These are phyloP conservation scores for Chrysopa pallens DNA, from an alignment of 1,140 invertebrate species.

Conservation along the genomic window DNA sequence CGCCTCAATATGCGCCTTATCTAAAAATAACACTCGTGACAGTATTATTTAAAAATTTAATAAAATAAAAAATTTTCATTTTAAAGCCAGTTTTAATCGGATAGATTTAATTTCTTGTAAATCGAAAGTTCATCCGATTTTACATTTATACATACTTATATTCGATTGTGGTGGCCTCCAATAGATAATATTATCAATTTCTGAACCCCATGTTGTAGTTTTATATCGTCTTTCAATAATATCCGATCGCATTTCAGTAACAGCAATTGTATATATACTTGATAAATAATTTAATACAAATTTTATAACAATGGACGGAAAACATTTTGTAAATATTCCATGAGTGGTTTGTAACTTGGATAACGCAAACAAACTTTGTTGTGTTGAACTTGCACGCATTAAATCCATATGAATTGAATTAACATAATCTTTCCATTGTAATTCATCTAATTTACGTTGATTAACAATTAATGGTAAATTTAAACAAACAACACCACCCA, in stretches of 20 bases:
- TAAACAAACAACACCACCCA: slow-evolving; percentile 24
- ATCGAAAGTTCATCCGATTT: too few species aligned
- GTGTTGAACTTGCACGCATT: slow-evolving; percentile 17
- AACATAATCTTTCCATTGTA: too few species aligned
- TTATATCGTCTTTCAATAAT: slow-evolving; percentile 18
- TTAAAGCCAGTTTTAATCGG: too few species aligned
- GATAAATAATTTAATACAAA: slow-evolving; percentile 51
- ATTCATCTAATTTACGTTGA: too few species aligned
- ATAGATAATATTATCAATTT: slow-evolving; percentile 45
- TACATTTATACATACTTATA: slow-evolving; percentile 50
- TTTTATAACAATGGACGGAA: slow-evolving; percentile 46
- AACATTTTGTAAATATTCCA: slow-evolving; percentile 40
- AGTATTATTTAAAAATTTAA: too few species aligned
- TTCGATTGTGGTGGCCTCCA: slow-evolving; percentile 67
- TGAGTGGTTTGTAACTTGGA: slow-evolving; percentile 46
- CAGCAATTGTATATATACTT: slow-evolving; percentile 46
- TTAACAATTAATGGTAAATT: slow-evolving; percentile 21
- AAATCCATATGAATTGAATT: too few species aligned
- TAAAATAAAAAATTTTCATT: too few species aligned
- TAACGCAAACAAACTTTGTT: slow-evolving; percentile 46
- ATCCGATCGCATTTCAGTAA: slow-evolving; percentile 43
- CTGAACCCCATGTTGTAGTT: slow-evolving; percentile 44
- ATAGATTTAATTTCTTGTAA: too few species aligned
- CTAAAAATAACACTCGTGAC: too few species aligned
- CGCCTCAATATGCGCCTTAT: too few species aligned